Evolutionary conservation across 2,797 vertebrate species (phyloP), one percentile per base, ranked within the genome.

Genomic region (Sarcoramphus papa): DNA sequence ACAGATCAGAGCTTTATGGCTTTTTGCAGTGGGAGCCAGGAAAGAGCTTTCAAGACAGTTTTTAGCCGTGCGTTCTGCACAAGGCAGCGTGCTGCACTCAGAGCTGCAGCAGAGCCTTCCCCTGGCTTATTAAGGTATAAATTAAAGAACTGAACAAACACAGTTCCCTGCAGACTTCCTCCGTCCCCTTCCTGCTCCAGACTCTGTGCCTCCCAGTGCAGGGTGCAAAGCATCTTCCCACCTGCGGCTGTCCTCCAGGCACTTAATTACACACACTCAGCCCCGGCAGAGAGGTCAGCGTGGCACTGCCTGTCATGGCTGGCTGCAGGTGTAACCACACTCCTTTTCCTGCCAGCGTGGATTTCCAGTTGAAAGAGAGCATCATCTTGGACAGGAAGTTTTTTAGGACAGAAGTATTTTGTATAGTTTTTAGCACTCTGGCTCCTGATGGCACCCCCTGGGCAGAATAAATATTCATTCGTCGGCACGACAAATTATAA

Each of bases 21-120:
- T 6, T 10, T 43, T 33, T 22, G 28, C 0, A 0, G 14, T 17
- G 37, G 50, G 51, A 67, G 57, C 28, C 0, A 0, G 48, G 40
- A 20, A 43, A 7, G 62, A 37, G 30, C 50, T 62, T 81, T 50
- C 0, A 3, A 3, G 15, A 4, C 6, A 0, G 8, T 28, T 74
- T 12, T 31, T 10, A 8, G 53, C 56, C 5, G 1, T 1, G 0
- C 0, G 0, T 35, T 47, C 33, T 6, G 27, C 41, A 21, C 1
- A 1, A 28, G 47, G 20, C n/a, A 7, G 7, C 0, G 0, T 56
- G 47, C 47, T 65, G 60, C 5, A 3, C 59, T 35, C 24, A 1
- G 2, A 16, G 18, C 40, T 51, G 59, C 23, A 8, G 12, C 47
- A 53, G 7, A 51, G 14, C 60, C 35, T 84, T 70, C 60, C 9